Base-by-base conservation (phyloP, 2,797 vertebrate species). In the Alectoris magna region DNA sequence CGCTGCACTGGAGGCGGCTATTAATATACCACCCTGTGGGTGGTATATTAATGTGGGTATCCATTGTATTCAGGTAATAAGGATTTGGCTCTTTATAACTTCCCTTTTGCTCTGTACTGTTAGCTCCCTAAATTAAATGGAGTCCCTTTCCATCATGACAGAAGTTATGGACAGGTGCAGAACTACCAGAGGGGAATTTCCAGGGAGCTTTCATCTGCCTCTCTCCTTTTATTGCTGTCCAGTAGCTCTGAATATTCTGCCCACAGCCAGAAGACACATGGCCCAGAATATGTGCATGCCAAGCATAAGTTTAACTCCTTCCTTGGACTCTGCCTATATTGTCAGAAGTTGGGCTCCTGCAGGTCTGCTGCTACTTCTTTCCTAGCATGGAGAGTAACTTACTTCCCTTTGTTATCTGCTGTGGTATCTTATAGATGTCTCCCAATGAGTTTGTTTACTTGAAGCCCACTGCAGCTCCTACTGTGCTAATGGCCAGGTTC, bases 271-370 rank as follows among this genome's bases (percentile, higher is more conserved):
- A 78, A 81, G 73, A 64, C 71, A 86, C 56, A 17, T 56, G 43
- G 51, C 62, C 59, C 59, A 78, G 43, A 39, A 43, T 31, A 75
- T 1, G 0, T 60, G 53, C 23, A 26, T 1, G 1, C 46, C 70
- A 84, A 86, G 63, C 67, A 49, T 41, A 71, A 86, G 53, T 76
- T 48, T 76, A 88, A 91, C 62, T 36, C 60, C 72, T 95, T 90
- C 56, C 53, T 68, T 86, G 64, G 73, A 49, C 39, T 53, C 22
- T 29, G 6, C 48, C 15, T 38, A 72, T 89, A 21, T n/a, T 73
- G 16, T 67, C 34, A 62, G 36, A 14, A 84, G 46, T 58, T 78
- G 72, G n/a, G 46, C 3, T 9, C 59, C 69, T 72, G 55, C 66
- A 85, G 46, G 78, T 84, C 23, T 78, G 27, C 70, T 81, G 46